Conservation (phyloP, 2,113 vertebrate genomes). For the Formicarius rufipectus region DNA sequence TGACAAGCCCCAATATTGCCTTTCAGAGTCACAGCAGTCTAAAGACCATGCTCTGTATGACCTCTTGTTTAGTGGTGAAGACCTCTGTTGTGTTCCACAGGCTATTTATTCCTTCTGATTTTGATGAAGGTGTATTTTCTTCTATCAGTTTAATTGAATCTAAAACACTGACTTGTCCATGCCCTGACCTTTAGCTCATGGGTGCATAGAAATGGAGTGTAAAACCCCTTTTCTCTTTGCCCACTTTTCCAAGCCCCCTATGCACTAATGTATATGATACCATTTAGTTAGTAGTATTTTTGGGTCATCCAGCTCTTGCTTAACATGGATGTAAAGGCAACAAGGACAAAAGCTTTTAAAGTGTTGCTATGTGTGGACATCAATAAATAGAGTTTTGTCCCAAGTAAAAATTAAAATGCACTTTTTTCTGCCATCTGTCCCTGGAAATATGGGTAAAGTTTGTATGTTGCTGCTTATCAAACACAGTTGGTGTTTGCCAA, state of each 20-base stretch:
- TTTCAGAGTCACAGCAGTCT: not conserved
- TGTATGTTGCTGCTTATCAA: not conserved
- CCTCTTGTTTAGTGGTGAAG: not conserved
- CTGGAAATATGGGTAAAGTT: not conserved
- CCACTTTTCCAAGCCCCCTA: fast-evolving
- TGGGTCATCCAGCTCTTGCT: not conserved
- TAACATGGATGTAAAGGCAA: not conserved
- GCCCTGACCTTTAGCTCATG: not conserved
- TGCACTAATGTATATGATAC: not conserved
- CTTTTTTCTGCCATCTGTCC: not conserved
- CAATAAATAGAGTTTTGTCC: not conserved
- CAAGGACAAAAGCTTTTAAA: not conserved
- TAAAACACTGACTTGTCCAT: not conserved
- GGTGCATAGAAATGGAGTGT: not conserved
- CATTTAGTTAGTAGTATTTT: not conserved
- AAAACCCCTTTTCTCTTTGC: not conserved
- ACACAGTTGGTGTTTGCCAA: too few relatives aligned
- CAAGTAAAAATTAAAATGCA: not conserved
- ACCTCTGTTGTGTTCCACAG: not conserved
- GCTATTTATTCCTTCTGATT: not conserved
- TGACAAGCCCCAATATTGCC: not conserved
- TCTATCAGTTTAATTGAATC: not conserved
- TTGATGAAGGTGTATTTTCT: not conserved
- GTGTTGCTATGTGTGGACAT: not conserved
- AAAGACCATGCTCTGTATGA: not conserved